A percentile compares a stretch with the other conserved stretches of the same genome.
Evolutionary conservation across 1,140 invertebrate species (phyloP).

Genomic region (Tenebrio molitor): DNA sequence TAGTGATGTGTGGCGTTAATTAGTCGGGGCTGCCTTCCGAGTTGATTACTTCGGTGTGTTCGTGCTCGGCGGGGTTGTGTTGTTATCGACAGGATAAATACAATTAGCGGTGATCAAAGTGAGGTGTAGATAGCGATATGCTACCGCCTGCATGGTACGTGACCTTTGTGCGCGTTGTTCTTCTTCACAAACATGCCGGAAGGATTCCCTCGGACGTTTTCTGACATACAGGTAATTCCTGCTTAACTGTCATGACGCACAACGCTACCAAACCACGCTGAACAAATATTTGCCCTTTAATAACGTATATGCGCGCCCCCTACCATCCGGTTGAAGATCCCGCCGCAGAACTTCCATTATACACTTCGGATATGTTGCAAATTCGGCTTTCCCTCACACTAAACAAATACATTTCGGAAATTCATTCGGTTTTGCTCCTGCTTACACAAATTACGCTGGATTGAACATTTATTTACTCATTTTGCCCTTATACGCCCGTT

Average conservation of each 20-base stretch:
- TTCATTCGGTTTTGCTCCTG: not conserved
- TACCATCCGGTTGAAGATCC: conserved; percentile 15
- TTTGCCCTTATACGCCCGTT: conserved; percentile 15
- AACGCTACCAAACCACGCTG: not conserved
- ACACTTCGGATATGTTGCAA: not conserved
- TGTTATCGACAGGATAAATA: conserved; percentile 53
- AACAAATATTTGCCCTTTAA: conserved; percentile 31
- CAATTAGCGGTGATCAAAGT: conserved; percentile 57
- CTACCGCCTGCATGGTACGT: conserved; percentile 60
- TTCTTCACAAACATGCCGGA: conserved; percentile 59
- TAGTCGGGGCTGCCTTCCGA: conserved; percentile 6
- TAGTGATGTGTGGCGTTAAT: conserved; percentile 17
- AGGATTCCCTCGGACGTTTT: conserved; percentile 59
- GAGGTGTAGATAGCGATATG: conserved; percentile 59
- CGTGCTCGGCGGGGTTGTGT: conserved; percentile 25
- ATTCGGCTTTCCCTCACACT: not conserved
- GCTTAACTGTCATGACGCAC: not conserved
- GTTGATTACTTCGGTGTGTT: conserved; percentile 37
- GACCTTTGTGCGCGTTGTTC: conserved; percentile 57
- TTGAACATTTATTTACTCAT: conserved; percentile 28
- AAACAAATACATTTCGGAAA: conserved; percentile 29
- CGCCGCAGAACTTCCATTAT: not conserved
- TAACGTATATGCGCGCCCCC: conserved; percentile 16
- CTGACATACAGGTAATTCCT: conserved; percentile 59
- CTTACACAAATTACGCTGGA: conserved; percentile 36